Conservation (phyloP, 2,888 invertebrate species). For the Lasioglossum morio region DNA sequence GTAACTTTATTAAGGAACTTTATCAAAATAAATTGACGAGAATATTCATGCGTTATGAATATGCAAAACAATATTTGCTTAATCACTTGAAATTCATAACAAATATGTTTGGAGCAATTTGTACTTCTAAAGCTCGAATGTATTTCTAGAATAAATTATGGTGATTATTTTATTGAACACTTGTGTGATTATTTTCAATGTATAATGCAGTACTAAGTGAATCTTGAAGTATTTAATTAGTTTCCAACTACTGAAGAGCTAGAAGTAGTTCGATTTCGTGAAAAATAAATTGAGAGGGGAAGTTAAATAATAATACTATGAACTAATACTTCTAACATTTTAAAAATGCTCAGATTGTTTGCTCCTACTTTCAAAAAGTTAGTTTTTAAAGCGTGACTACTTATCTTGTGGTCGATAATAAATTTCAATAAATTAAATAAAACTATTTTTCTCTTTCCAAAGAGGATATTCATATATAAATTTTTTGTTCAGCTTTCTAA, state of each 20-base stretch:
- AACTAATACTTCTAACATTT: no score
- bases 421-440: no score
- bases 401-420: no score
- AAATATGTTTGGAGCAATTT: neutral
- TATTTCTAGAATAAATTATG: neutral
- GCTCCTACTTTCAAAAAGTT: no score
- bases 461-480: no score
- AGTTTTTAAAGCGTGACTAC: no score
- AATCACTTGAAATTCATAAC: neutral
- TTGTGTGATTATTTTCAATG: neutral
- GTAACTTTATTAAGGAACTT: neutral
- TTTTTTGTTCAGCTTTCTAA: no score
- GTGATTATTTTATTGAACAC: neutral
- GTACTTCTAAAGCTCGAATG: neutral
- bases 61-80: neutral
- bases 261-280: neutral
- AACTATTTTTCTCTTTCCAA: no score
- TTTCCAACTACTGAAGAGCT: neutral
- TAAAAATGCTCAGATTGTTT: neutral
- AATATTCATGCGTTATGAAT: conserved; percentile 8
- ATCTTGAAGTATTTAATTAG: neutral
- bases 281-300: neutral
- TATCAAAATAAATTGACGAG: neutral
- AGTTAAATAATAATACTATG: no score
- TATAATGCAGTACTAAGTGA: neutral